These are phyloP conservation scores for Brachypteracias leptosomus DNA, from an alignment of 2,113 vertebrate species.

Conservation along the genomic window DNA sequence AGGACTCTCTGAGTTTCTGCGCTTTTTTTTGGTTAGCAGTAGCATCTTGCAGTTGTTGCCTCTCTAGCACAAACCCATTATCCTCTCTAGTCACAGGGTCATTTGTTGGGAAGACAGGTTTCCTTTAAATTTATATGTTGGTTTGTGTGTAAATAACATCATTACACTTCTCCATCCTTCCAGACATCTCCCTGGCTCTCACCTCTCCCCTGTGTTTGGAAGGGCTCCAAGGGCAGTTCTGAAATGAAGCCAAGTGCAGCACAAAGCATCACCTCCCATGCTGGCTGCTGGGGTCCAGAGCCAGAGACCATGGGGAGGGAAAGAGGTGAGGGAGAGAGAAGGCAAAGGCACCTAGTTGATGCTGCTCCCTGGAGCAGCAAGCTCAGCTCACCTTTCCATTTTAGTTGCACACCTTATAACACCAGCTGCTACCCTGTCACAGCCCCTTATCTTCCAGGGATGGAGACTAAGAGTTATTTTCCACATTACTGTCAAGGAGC, in stretches of 20 bases:
- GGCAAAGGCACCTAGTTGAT: not conserved
- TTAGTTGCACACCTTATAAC: not conserved
- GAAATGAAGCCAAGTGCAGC: not conserved
- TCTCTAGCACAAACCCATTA: slow-evolving; percentile 25
- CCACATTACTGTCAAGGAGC: not conserved
- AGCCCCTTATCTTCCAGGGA: not conserved
- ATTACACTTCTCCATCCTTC: not conserved
- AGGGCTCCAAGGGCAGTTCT: not conserved
- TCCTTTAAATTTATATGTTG: not conserved
- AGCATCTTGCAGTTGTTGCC: slow-evolving; percentile 10
- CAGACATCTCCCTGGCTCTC: not conserved
- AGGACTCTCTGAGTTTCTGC: not conserved
- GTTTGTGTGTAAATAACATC: slow-evolving; percentile 63
- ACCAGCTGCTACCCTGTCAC: not conserved
- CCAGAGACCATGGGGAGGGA: not conserved
- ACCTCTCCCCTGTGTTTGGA: not conserved
- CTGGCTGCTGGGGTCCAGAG: not conserved
- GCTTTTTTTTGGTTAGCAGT: slow-evolving; percentile 32
- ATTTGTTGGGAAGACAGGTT: not conserved
- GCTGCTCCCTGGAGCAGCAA: not conserved
- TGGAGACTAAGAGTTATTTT: not conserved
- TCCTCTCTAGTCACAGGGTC: not conserved
- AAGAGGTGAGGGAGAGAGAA: not conserved
- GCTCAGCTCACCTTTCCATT: not conserved
- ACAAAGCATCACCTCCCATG: not conserved